Evolutionary conservation across 2,888 invertebrate species (phyloP), one percentile per base, ranked within the genome.

Genomic region (Nineta flava): DNA sequence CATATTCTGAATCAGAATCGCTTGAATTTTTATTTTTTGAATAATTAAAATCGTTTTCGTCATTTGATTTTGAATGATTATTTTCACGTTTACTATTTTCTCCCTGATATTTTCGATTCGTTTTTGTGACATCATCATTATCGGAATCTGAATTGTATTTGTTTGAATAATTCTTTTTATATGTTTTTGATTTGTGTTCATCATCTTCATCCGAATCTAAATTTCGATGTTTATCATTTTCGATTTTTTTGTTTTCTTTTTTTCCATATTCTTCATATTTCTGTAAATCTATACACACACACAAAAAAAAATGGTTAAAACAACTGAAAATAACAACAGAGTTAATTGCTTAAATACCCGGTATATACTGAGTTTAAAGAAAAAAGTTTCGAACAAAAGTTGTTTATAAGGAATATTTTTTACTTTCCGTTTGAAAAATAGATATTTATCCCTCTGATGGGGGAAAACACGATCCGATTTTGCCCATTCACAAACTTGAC

Each of bases 241-340:
- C 34, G 3, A 10, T 2, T 13, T 31, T n/a, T 46, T 6, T 34
- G 13, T n/a, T 38, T 60, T 61, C 41, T 31, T 47, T 56, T 54
- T 62, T 53, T 44, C 21, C 43, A 59, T 81, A 84, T 57, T 81
- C 76, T 56, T 84, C 80, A 61, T 76, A 87, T 55, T 81, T 79
- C 32, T 73, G 76, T 3, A 77, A 72, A 68, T 87, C 86, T 86
- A 61, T 48, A 71, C 69, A 26, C 26, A 6, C 7, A 26, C 4
- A 26, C 7, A 26, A 26, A n/a, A n/a, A n/a, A n/a, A n/a, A n/a
- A n/a, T n/a, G n/a, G n/a, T n/a, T n/a, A n/a, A n/a, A n/a, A n/a
- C n/a, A n/a, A n/a, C n/a, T n/a, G n/a, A n/a, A n/a, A n/a, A n/a
- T n/a, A n/a, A n/a, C n/a, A n/a, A n/a, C n/a, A n/a, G n/a, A n/a